Conservation (phyloP, 1,140 invertebrate genomes). For the Helicoverpa armigera region DNA sequence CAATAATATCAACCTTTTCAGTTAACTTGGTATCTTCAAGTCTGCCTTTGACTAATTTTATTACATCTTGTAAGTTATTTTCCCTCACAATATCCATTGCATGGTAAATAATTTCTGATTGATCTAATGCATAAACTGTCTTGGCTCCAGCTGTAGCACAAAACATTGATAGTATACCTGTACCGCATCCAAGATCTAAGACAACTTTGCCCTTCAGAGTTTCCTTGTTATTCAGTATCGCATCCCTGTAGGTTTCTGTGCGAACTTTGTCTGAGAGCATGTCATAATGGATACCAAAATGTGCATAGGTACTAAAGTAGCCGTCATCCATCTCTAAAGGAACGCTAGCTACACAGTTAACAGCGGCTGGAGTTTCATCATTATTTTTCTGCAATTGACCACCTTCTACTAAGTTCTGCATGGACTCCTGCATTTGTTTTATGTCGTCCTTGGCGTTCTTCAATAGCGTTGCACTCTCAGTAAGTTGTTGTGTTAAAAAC, state of each 20-base stretch:
- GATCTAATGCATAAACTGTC: slow-evolving; percentile 97
- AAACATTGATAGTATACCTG: slow-evolving; percentile 98
- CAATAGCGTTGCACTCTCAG: slow-evolving; percentile 86
- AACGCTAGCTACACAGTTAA: slow-evolving; percentile 84
- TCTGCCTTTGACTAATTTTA: slow-evolving; percentile 91
- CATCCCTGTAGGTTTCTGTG: slow-evolving; percentile 97
- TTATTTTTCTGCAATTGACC: slow-evolving; percentile 55
- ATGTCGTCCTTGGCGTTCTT: slow-evolving; percentile 89
- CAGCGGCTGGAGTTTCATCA: slow-evolving; percentile 70
- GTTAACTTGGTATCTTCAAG: slow-evolving; percentile 95
- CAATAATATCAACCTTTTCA: slow-evolving; percentile 97
- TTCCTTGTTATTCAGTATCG: slow-evolving; percentile 94
- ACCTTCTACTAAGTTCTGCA: slow-evolving; percentile 88
- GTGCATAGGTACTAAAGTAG: slow-evolving; percentile 98
- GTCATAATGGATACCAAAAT: slow-evolving; percentile 99
- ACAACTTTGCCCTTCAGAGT: slow-evolving; percentile 93
- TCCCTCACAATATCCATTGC: slow-evolving; percentile 93
- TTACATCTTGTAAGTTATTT: slow-evolving; percentile 89
- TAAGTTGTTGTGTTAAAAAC: slow-evolving; percentile 85
- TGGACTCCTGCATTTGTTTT: slow-evolving; percentile 88
- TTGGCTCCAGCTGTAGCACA: slow-evolving; percentile 96
- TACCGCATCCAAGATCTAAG: slow-evolving; percentile 97
- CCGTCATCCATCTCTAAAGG: slow-evolving; percentile 89
- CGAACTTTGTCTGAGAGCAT: slow-evolving; percentile 97
- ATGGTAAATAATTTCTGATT: slow-evolving; percentile 94